A percentile compares a stretch with the other conserved stretches of the same genome.
phyloP scores from a whole-genome alignment of 1,140 invertebrate genomes.

The Linepithema humile region DNA sequence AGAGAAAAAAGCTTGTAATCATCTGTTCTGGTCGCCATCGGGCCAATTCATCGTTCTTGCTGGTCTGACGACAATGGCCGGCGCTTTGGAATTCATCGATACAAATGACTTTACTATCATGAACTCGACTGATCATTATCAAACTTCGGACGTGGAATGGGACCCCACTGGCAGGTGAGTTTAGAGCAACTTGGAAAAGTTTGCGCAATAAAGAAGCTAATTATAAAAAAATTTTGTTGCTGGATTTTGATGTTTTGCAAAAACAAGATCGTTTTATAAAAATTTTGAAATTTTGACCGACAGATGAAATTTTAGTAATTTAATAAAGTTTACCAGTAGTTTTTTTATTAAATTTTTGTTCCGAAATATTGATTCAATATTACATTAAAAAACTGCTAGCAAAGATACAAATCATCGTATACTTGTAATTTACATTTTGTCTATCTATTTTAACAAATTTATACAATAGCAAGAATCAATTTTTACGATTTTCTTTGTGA shows the following conservation, averaged over 20 bases:
- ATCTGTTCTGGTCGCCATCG: conserved; percentile 98
- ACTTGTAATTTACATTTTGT: too few relatives aligned
- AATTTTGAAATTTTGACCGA: too few relatives aligned
- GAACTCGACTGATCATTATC: conserved; percentile 96
- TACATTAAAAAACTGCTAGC: too few relatives aligned
- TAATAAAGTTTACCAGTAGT: background rate
- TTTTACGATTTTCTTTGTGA: background rate
- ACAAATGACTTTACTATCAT: conserved; percentile 97
- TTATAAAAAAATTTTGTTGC: too few relatives aligned
- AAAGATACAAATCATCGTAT: too few relatives aligned
- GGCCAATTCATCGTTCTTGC: conserved; percentile 98
- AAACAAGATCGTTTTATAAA: too few relatives aligned
- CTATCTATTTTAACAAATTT: too few relatives aligned
- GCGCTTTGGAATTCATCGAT: conserved; percentile 97
- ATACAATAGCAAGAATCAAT: background rate
- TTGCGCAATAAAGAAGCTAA: background rate
- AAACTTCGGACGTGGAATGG: conserved; percentile 98
- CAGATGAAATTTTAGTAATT: too few relatives aligned
- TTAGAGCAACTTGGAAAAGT: background rate
- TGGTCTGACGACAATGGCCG: conserved; percentile 92
- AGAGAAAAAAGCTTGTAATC: conserved; percentile 96
- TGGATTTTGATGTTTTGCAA: too few relatives aligned
- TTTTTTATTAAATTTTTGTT: too few relatives aligned
- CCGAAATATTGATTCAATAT: too few relatives aligned
- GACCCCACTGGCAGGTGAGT: conserved; percentile 96